Percentiles rank a stretch among this genome's conserved stretches.
Conservation (phyloP, 1,140 invertebrate species). For the Ceratitis capitata region DNA sequence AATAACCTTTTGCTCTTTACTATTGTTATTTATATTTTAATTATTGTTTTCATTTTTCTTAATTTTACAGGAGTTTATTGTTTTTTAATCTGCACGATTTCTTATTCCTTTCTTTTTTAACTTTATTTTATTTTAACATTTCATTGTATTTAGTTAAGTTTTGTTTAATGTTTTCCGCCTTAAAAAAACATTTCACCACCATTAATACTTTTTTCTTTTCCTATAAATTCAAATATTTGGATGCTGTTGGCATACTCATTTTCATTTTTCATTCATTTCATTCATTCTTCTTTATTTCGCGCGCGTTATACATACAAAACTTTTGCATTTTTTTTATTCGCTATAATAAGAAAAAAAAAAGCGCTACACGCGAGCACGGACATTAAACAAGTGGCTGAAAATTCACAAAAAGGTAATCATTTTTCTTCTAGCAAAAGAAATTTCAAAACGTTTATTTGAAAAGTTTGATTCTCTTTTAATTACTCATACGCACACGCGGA, state of each 20-base stretch:
- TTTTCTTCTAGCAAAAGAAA: neutral
- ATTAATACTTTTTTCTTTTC: too few relatives aligned
- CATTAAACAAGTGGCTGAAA: neutral
- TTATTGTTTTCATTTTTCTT: neutral
- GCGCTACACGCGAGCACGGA: neutral
- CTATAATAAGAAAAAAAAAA: neutral
- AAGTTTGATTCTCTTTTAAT: neutral
- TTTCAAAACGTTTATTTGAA: neutral
- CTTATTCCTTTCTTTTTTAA: neutral
- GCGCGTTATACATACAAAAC: neutral
- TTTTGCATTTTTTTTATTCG: neutral
- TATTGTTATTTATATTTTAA: neutral
- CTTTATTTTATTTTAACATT: neutral
- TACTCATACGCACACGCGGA: neutral
- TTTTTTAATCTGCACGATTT: neutral
- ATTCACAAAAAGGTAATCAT: neutral
- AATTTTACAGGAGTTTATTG: neutral
- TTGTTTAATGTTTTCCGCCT: too few relatives aligned
- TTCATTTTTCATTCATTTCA: neutral
- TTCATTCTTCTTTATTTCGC: neutral
- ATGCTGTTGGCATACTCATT: neutral
- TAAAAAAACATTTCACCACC: neutral
- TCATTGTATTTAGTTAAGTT: neutral
- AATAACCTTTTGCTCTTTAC: too few relatives aligned
- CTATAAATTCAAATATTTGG: neutral